Evolutionary conservation across 2,797 vertebrate genomes (phyloP), one percentile per base, ranked within the genome.

Genomic region (Danio jaintianensis): DNA sequence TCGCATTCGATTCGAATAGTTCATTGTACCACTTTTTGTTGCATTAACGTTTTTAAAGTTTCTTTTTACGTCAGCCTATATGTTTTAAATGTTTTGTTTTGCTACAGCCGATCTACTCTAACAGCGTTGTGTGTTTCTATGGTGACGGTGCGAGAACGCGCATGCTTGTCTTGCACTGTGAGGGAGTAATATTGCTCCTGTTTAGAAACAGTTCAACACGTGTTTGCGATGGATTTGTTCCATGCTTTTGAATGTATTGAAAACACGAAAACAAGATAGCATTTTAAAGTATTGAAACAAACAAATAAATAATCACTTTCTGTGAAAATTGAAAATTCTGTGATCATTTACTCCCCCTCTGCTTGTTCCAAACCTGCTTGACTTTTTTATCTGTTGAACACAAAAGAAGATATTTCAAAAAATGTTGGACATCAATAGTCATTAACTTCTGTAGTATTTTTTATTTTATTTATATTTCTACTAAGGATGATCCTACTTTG

Each of bases 91-190:
- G 66, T 84, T 89, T 91, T 90, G 86, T 89, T 91, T 22, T 76
- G 59, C 29, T 73, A 22, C n/a, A 78, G 20, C 40, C 48, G 47
- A 76, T 61, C 56, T 66, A 74, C 75, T 77, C 76, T 40, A 63
- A 64, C 63, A 18, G 87, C 87, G 82, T 76, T 88, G 55, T 85
- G 76, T 79, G 92, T 94, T 72, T 78, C 92, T 90, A 93, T 93
- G 87, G 93, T 87, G 80, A 95, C 81, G 72, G 43, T 36, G 58
- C 85, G 85, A 86, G 92, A 84, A 89, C 91, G 92, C 91, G 91
- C 91, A 86, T 22, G 11, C 8, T 11, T 56, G 10, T 29, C 29
- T 29, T 29, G 29, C 29, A 29, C 29, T 29, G n/a, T n/a, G n/a
- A n/a, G n/a, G n/a, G 29, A 12, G 15, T 50, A 2, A 43, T 59